Evolutionary conservation across 30 jellyfish, hydroid and myxozoan genomes (phyloP).

Genomic region (Aurelia aurita complex sp. Pacific): DNA sequence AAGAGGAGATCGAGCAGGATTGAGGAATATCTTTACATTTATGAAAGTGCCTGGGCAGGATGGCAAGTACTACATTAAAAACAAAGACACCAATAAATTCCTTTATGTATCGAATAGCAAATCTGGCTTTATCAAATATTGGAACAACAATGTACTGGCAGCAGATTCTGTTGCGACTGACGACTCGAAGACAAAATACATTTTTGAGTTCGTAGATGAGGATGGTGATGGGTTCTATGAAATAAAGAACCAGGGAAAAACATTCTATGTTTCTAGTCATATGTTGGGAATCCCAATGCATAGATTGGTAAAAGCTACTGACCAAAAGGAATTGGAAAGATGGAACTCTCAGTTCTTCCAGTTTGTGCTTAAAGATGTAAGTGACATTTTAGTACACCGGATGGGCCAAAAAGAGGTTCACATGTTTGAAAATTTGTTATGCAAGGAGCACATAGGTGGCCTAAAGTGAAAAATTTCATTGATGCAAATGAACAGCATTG

Average conservation of each 20-base stretch:
- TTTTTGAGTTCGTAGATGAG: slow-evolving; percentile 44
- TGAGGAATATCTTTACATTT: slow-evolving; percentile 27
- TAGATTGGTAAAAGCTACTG: slow-evolving; percentile 23
- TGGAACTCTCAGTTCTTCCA: slow-evolving; percentile 34
- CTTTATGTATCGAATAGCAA: slow-evolving; percentile 40
- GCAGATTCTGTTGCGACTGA: slow-evolving; percentile 4
- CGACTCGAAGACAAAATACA: neutral
- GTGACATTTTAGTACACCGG: neutral
- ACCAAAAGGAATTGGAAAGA: slow-evolving; percentile 17
- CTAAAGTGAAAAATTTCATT: too few relatives aligned
- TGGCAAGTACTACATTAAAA: slow-evolving; percentile 15
- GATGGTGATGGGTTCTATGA: slow-evolving; percentile 55
- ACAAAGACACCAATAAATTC: slow-evolving; percentile 12
- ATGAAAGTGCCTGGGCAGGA: slow-evolving; percentile 5
- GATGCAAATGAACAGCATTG: too few relatives aligned
- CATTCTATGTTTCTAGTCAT: slow-evolving; percentile 17
- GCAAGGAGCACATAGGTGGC: too few relatives aligned
- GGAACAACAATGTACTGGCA: slow-evolving; percentile 38
- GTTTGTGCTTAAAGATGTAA: slow-evolving; percentile 32
- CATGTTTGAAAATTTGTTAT: too few relatives aligned
- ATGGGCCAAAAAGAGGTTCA: too few relatives aligned
- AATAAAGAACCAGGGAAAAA: slow-evolving; percentile 29
- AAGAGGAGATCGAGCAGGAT: slow-evolving; percentile 27
- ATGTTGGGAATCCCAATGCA: slow-evolving; percentile 15
- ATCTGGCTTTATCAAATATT: slow-evolving; percentile 16